Evolutionary conservation across 2,113 vertebrate species (phyloP), one percentile per base, ranked within the genome.

Genomic region (Urocolius indicus): DNA sequence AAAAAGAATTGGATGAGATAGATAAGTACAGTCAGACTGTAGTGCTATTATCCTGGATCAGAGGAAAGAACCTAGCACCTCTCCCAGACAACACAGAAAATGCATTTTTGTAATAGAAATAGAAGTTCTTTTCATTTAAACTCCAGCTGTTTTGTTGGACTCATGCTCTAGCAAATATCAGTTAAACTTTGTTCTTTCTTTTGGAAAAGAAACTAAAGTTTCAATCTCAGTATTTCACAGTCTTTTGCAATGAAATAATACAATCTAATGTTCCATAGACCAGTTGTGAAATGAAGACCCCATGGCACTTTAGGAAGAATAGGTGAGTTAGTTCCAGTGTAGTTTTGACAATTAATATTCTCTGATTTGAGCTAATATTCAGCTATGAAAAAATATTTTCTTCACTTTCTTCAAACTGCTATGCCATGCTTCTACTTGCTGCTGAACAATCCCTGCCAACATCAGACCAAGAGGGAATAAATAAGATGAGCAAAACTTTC

Each of bases 81-180:
- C 91, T 88, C 57, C 62, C n/a, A 87, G 74, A 78, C 36, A 96
- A 66, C 49, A 90, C 19, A 89, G 54, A 94, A 92, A 82, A 89
- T 59, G 78, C 6, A 72, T 87, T 87, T 93, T 91, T 54, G 16
- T n/a, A 66, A 80, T 71, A 57, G 52, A 91, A 48, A 89, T 73
- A 61, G 48, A 88, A 90, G 49, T 48, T 17, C 11, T 89, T 93
- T 93, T 91, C 81, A 84, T 78, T 95, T 61, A 89, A 89, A 89
- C 83, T 90, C 94, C 89, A 95, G 91, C 96, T 95, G 96, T 62
- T 96, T 93, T 73, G 20, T 76, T 96, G 84, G 93, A 93, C 22
- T 92, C 43, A 5, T 48, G 58, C 36, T 89, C 43, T 69, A 95
- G 46, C 34, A 93, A 94, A 67, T 82, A 93, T 91, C 51, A 79